Conservation (phyloP, 2,888 invertebrate species). For the Shargacucullia verbasci region DNA sequence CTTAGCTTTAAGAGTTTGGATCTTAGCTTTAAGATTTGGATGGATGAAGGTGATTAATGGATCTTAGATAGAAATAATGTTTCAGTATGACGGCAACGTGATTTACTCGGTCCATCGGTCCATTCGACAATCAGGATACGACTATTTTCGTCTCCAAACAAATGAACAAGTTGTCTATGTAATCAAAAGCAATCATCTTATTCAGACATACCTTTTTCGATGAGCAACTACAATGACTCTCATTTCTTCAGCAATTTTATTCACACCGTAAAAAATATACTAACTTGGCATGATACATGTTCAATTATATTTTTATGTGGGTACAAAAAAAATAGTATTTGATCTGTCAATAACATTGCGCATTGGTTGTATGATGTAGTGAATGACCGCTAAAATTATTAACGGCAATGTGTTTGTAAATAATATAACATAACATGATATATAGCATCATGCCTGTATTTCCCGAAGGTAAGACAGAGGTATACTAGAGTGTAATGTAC, state of each 20-base stretch:
- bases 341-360: background rate
- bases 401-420: slow-evolving; percentile 1
- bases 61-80: too few species aligned
- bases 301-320: background rate
- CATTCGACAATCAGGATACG: too few species aligned
- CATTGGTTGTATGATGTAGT: background rate
- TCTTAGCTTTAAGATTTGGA: too few species aligned
- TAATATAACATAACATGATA: too few species aligned
- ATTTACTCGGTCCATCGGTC: too few species aligned
- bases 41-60: too few species aligned
- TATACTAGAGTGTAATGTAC: too few species aligned
- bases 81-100: too few species aligned
- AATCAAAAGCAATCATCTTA: slow-evolving; percentile 33
- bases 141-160: background rate
- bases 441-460: too few species aligned
- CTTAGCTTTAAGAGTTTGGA: too few species aligned
- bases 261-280: background rate
- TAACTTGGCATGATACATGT: background rate
- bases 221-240: slow-evolving; percentile 15
- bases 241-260: slow-evolving; percentile 5
- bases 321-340: background rate
- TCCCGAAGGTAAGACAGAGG: too few species aligned
- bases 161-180: slow-evolving; percentile 2
- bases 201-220: slow-evolving; percentile 5
- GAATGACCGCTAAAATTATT: background rate